Conservation (phyloP, 1,140 invertebrate genomes). For the Delia radicum region DNA sequence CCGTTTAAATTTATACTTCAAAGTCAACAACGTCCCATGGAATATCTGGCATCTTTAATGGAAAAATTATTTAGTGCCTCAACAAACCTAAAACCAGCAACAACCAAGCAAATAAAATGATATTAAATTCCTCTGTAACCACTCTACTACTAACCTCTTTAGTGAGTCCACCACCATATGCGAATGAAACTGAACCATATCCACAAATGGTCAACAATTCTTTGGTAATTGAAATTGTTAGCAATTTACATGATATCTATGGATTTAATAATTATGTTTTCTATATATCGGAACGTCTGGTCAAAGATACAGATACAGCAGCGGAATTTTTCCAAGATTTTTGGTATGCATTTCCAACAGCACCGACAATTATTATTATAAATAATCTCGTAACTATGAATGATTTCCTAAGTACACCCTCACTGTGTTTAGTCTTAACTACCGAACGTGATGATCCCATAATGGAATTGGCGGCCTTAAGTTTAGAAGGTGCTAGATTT, state of each 20-base stretch:
- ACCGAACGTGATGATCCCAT: conserved; percentile 42
- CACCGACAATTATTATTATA: conserved; percentile 36
- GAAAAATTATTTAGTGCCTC: too few species aligned
- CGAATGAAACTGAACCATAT: not conserved
- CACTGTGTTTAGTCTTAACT: conserved; percentile 40
- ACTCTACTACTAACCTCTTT: not conserved
- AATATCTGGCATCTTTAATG: too few species aligned
- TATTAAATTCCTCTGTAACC: not conserved
- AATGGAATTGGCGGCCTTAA: conserved; percentile 42
- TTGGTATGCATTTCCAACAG: conserved; percentile 33
- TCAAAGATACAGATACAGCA: conserved; percentile 28
- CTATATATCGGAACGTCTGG: conserved; percentile 42
- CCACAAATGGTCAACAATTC: conserved; percentile 32
- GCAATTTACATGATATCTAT: conserved; percentile 33
- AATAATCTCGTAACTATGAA: conserved; percentile 28
- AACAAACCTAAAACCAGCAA: not conserved
- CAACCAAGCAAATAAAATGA: not conserved
- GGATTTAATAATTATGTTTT: conserved; percentile 45
- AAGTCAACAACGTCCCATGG: too few species aligned
- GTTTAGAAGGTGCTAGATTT: conserved; percentile 32
- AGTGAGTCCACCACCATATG: not conserved
- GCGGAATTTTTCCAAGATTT: conserved; percentile 39
- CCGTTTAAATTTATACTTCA: too few species aligned
- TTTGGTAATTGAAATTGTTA: conserved; percentile 39
- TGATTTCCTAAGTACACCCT: conserved; percentile 41